phyloP scores from a whole-genome alignment of 2,797 vertebrate species.

The Crenuchus spilurus region DNA sequence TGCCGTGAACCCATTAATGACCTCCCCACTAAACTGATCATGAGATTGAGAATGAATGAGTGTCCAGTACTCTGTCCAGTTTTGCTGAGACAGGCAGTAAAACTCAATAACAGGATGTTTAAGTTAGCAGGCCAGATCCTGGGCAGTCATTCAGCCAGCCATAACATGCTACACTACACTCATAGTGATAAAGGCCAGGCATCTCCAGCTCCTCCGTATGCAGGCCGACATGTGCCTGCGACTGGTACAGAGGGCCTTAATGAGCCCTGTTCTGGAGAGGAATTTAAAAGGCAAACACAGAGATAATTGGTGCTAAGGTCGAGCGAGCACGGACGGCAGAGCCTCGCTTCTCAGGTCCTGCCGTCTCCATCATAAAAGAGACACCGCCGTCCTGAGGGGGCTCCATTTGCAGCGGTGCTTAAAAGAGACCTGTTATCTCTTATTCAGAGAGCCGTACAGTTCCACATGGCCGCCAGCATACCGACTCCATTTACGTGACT shows the following conservation, averaged over 20 bases:
- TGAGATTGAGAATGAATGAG: slow-evolving; percentile 10
- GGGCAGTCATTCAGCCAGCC: background rate
- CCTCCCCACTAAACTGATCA: slow-evolving; percentile 47
- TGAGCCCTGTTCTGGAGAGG: slow-evolving; percentile 39
- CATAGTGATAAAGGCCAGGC: background rate
- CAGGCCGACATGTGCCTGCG: background rate
- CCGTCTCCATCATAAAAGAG: slow-evolving; percentile 38
- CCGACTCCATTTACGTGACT: slow-evolving; percentile 48
- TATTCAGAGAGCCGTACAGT: slow-evolving; percentile 40
- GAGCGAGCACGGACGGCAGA: slow-evolving; percentile 42
- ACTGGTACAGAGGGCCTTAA: slow-evolving; percentile 31
- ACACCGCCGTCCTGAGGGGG: slow-evolving; percentile 16
- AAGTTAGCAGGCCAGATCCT: slow-evolving; percentile 26
- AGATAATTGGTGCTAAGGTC: slow-evolving; percentile 54
- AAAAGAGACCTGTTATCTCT: slow-evolving; percentile 53
- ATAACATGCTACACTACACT: background rate
- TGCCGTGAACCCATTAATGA: slow-evolving; percentile 27
- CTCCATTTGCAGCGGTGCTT: slow-evolving; percentile 30
- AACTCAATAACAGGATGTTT: slow-evolving; percentile 47
- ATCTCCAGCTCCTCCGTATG: slow-evolving; percentile 9
- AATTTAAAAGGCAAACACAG: slow-evolving; percentile 56
- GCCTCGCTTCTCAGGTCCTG: slow-evolving; percentile 5
- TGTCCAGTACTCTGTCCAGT: background rate
- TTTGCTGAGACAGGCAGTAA: slow-evolving; percentile 44
- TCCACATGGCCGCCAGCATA: slow-evolving; percentile 34